Evolutionary conservation across 2,113 vertebrate genomes (phyloP).

Genomic region (Tupaia tana): DNA sequence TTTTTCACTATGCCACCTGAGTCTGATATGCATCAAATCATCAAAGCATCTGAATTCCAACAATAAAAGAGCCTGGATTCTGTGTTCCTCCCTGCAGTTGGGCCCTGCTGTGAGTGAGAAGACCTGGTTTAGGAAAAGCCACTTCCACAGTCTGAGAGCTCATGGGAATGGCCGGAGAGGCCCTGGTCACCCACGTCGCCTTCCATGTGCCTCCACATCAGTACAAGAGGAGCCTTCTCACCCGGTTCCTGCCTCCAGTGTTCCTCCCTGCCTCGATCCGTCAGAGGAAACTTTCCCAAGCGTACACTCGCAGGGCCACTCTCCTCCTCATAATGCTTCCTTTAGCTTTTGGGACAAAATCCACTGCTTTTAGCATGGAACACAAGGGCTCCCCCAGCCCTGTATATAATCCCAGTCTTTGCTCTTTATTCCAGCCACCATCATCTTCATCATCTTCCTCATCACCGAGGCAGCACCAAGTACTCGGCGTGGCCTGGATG

Average conservation of each 20-base stretch:
- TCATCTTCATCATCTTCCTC: not conserved
- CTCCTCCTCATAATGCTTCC: not conserved
- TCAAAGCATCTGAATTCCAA: not conserved
- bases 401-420: not conserved
- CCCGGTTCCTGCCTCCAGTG: not conserved
- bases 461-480: not conserved
- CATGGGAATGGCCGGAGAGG: not conserved
- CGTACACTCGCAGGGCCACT: not conserved
- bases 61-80: not conserved
- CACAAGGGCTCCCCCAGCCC: not conserved
- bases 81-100: not conserved
- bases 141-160: not conserved
- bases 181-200: not conserved
- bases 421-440: not conserved
- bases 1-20: not conserved
- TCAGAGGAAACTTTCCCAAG: not conserved
- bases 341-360: not conserved
- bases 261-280: not conserved
- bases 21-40: constrained; percentile 17
- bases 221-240: too few species aligned
- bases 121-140: not conserved
- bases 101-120: not conserved
- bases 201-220: not conserved
- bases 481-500: not conserved
- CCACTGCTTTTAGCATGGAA: not conserved